Evolutionary conservation across 2,797 vertebrate species (phyloP), one percentile per base, ranked within the genome.

Genomic region (Leptodactylus fallax): DNA sequence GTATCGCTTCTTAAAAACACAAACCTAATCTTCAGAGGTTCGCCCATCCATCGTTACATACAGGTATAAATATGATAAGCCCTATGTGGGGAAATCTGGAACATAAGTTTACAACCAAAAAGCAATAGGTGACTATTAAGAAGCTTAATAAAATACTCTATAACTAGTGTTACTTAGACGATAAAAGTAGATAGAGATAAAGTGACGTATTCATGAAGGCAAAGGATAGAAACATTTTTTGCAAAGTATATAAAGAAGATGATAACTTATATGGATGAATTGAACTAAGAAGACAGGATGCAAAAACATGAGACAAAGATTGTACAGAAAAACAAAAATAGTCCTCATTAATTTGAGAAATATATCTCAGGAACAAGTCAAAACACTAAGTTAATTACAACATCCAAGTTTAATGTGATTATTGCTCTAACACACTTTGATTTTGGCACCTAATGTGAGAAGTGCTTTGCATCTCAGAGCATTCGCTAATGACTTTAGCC

Each of bases 311-410:
- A 55, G 16, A 69, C 69, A 67, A 53, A 25, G 7, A 69, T 9
- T 53, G 16, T 51, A 69, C 11, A 55, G 14, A 11, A 56, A 84
- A 74, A 84, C 53, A 74, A 36, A 3, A 7, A 55, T 74, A 72
- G 67, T 84, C 69, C 47, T 76, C 12, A 58, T 76, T 61, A 72
- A 71, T 72, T 47, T 84, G 53, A 84, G 6, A 84, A 84, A 74
- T 84, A 9, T 17, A 51, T 84, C 11, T 74, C 19, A 76, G 5
- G 27, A 84, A n/a, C 27, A 47, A 36, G 27, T 55, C 56, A 17
- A 60, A 69, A 58, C 55, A 61, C 16, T 60, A 74, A 51, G 69
- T 84, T 45, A 84, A 74, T 84, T 27, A 61, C 17, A 76, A 47
- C 67, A 72, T 76, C 14, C 69, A 72, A 55, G 14, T 23, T 76